Conservation (phyloP, 2,797 vertebrate genomes). For the Leuciscus waleckii region DNA sequence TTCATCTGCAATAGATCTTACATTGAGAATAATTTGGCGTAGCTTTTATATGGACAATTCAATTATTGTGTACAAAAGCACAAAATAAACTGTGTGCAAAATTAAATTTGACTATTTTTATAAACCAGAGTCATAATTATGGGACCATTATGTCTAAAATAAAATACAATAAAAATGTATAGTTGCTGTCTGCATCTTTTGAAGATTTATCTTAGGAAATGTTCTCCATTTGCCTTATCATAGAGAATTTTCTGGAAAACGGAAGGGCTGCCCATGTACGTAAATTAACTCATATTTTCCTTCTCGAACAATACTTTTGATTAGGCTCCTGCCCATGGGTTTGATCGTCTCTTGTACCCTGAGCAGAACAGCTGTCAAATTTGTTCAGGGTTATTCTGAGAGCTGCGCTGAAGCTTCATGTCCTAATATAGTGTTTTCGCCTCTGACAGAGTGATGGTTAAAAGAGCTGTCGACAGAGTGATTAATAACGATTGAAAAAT, state of each 20-base stretch:
- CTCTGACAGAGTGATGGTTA: conserved; percentile 39
- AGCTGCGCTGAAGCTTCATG: conserved; percentile 66
- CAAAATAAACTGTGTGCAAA: background rate
- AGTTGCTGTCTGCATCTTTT: background rate
- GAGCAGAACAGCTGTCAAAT: conserved; percentile 70
- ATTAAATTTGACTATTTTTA: too few species aligned
- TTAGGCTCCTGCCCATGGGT: background rate
- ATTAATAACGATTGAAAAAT: background rate
- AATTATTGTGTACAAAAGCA: background rate
- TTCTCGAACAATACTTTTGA: background rate
- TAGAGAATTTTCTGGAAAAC: background rate
- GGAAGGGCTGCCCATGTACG: background rate
- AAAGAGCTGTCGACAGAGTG: conserved; percentile 28
- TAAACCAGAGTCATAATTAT: background rate
- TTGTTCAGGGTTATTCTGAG: conserved; percentile 66
- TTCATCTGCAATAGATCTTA: background rate
- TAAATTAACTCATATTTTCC: background rate
- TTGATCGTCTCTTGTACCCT: conserved; percentile 27
- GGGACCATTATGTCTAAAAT: background rate
- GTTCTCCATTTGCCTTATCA: background rate
- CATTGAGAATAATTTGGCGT: background rate
- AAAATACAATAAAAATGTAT: background rate
- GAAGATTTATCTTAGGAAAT: background rate
- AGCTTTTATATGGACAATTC: background rate
- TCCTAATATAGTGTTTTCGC: conserved; percentile 77